Base-by-base conservation (phyloP, 2,888 invertebrate genomes). In the Trilocha varians region DNA sequence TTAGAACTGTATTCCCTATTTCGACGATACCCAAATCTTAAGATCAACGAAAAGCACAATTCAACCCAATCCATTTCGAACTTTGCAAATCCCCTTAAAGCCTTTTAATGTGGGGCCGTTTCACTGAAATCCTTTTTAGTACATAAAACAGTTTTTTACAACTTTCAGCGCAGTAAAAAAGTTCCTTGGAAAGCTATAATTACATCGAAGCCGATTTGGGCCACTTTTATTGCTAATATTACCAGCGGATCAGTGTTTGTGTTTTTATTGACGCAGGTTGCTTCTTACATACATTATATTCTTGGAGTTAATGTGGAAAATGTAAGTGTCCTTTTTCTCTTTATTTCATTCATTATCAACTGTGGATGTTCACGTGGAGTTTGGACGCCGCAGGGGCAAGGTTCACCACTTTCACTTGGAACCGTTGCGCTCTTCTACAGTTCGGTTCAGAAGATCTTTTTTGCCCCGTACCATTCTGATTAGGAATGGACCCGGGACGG, bases 251-350 rank as follows among this genome's bases (percentile, higher is more conserved):
- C 88, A 71, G 86, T 87, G 1, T 91, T 88, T 57, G 88, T 89
- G 65, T 90, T 90, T 51, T 71, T 91, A 36, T 75, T 91, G 34
- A 89, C 89, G 0, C 88, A 91, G 65, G 88, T 90, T 25, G 91
- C 92, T 0, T 84, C 88, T 0, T 92, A 91, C 57, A 87, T 92
- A 66, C 85, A 86, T 45, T 78, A 86, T 16, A 87, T 90, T 5
- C 74, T 91, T 32, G 67, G 80, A 4, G 87, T 87, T 44, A 44
- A 75, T 43, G 55, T 76, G 55, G 90, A 53, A 80, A 62, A 49
- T 14, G 77, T 76, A 45, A 66, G 67, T 61, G 34, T 38, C 5
- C 13, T n/a, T 1, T 1, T 6, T 25, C 6, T 25, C 11, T 25
- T 9, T n/a, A n/a, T n/a, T n/a, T n/a, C n/a, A n/a, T n/a, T n/a